phyloP scores from a whole-genome alignment of 2,113 vertebrate genomes.

The Larimichthys crocea region DNA sequence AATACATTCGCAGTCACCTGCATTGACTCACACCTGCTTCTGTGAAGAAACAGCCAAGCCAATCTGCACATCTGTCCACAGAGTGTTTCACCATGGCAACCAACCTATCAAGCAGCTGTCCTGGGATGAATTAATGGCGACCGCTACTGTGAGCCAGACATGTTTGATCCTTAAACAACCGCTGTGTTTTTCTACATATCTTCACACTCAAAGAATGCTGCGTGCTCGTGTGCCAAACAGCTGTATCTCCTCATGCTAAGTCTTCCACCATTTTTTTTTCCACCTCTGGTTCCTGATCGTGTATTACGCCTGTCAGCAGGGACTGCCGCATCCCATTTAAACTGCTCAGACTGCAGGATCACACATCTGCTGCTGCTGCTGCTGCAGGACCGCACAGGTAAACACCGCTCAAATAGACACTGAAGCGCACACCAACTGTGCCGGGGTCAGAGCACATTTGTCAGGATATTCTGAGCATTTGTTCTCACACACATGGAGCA shows the following conservation, averaged over 20 bases:
- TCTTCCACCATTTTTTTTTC: not conserved
- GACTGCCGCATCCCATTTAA: constrained; percentile 60
- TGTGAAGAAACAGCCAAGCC: not conserved
- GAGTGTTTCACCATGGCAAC: constrained; percentile 49
- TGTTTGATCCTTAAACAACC: constrained; percentile 1
- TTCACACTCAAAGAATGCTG: not conserved
- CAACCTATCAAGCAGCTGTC: constrained; percentile 15
- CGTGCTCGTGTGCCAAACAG: constrained; percentile 25
- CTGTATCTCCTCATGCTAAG: constrained; percentile 42
- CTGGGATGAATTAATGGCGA: constrained; percentile 44
- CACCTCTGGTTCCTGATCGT: constrained; percentile 13
- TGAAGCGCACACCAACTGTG: not conserved
- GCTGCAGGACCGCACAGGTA: constrained; percentile 43
- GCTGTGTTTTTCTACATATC: not conserved
- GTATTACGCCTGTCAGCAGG: constrained; percentile 57
- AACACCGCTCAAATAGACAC: constrained; percentile 21
- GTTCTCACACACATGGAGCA: constrained; percentile 13
- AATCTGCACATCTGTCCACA: constrained; percentile 28
- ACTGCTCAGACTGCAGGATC: constrained; percentile 45
- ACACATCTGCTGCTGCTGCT: constrained; percentile 67
- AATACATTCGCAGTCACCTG: not conserved
- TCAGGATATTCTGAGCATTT: constrained; percentile 14
- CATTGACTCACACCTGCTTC: not conserved
- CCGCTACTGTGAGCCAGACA: constrained; percentile 13
- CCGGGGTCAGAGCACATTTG: constrained; percentile 12